Base-by-base conservation (phyloP, 2,888 invertebrate genomes). In the Tachina fera region DNA sequence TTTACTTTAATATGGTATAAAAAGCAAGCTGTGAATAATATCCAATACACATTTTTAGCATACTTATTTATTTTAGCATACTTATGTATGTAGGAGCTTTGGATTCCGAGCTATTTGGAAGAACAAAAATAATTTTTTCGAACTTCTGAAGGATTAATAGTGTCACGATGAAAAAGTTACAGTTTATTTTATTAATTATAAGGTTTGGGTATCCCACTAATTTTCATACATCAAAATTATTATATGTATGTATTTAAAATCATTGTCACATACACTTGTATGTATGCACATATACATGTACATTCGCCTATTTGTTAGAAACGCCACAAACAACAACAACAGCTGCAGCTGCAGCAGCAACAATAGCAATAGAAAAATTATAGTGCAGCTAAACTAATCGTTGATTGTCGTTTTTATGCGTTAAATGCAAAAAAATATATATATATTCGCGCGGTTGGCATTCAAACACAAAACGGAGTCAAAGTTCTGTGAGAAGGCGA, bases 401-500 rank as follows among this genome's bases (percentile, higher is more conserved):
- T 83, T 83, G 86, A 86, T 80, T 86, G 86, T 80, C 86, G 86
- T 83, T 86, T 86, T 80, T 78, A 84, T 86, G 84, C 87, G 85
- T 85, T 87, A 68, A 78, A 78, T 84, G 86, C 74, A 80, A 67
- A 86, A 81, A 76, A 31, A 31, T 3, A 31, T 79, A 83, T 83
- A 31, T 3, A 31, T 79, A 83, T 83, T 83, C 83, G 86, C 86
- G 86, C 83, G 86, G 86, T 90, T 91, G 91, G 91, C 91, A 91
- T 91, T 91, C 91, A 91, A 86, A 91, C 91, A 89, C 47, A 83
- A 83, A 90, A 91, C 91, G 91, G 91, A 91, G 91, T 91, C 91
- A 91, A 91, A 91, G 91, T 91, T 91, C 91, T 91, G 91, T 90
- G 91, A 91, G 91, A 91, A 91, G 91, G 91, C 91, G 90, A 91